Evolutionary conservation across 30 jellyfish, hydroid and myxozoan species (phyloP).

Genomic region (Aurelia sp.): DNA sequence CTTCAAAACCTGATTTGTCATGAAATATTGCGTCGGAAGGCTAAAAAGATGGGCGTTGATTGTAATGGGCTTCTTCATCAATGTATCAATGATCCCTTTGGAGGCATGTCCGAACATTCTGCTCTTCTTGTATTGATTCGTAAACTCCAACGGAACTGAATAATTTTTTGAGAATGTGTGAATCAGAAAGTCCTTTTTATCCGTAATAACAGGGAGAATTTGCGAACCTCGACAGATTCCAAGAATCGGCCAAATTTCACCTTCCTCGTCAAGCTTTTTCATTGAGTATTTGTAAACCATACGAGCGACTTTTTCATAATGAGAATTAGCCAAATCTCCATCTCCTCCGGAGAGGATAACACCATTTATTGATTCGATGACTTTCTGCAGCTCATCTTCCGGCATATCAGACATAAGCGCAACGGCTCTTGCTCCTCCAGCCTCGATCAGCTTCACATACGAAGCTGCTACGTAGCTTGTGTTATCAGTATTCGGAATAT

Average conservation of each 20-base stretch:
- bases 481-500: slow-evolving; percentile 46
- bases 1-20: slow-evolving; percentile 41
- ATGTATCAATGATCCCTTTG: slow-evolving; percentile 61
- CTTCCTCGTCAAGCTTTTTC: slow-evolving; percentile 70
- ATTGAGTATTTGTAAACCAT: slow-evolving; percentile 70
- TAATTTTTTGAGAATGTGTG: slow-evolving; percentile 73
- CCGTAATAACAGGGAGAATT: slow-evolving; percentile 77
- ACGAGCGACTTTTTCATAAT: slow-evolving; percentile 75
- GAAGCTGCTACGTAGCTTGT: slow-evolving; percentile 85
- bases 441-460: slow-evolving; percentile 79
- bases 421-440: slow-evolving; percentile 94
- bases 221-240: slow-evolving; percentile 98
- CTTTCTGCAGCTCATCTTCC: slow-evolving; percentile 44
- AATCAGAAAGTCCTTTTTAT: slow-evolving; percentile 54
- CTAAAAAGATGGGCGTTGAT: slow-evolving; percentile 88
- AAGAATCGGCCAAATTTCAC: slow-evolving; percentile 83
- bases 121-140: slow-evolving; percentile 73
- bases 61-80: slow-evolving; percentile 80
- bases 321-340: slow-evolving; percentile 88
- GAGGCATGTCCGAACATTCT: slow-evolving; percentile 92
- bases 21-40: slow-evolving; percentile 54
- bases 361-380: slow-evolving; percentile 78
- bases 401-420: slow-evolving; percentile 76
- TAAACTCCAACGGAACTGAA: slow-evolving; percentile 76
- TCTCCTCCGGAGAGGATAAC: slow-evolving; percentile 92